Percentiles rank a stretch among this genome's conserved stretches.
These are phyloP conservation scores for Aphodius sticticus DNA, from an alignment of 2,888 invertebrate species.

Conservation along the genomic window DNA sequence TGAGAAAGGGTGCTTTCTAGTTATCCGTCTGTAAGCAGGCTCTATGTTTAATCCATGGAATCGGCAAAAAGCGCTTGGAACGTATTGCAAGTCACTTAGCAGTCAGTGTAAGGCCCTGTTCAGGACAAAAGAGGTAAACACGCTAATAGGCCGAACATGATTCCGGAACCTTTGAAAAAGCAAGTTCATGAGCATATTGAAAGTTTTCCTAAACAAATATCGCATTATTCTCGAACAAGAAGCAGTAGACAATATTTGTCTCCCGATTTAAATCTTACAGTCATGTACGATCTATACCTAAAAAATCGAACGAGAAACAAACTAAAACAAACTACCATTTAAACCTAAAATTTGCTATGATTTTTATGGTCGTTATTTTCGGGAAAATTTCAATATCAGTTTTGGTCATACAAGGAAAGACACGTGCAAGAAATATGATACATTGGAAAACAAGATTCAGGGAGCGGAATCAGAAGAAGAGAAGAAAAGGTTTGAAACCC, in stretches of 20 bases:
- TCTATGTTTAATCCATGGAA: constrained; percentile 12
- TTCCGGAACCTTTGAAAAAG: constrained; percentile 14
- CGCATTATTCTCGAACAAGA: constrained; percentile 17
- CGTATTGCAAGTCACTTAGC: constrained; percentile 12
- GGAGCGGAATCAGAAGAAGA: constrained; percentile 25
- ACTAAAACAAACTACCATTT: too few relatives aligned
- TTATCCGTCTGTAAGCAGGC: constrained; percentile 15
- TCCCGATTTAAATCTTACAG: constrained; percentile 28
- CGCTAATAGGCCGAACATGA: constrained; percentile 27
- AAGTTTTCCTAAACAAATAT: constrained; percentile 9
- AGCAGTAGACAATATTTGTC: constrained; percentile 24
- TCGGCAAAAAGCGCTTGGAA: constrained; percentile 22
- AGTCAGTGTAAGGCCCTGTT: constrained; percentile 7
- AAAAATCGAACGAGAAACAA: constrained; percentile 8
- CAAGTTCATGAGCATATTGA: constrained; percentile 21
- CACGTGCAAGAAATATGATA: constrained; percentile 26
- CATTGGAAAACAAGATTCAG: constrained; percentile 16
- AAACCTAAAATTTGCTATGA: too few relatives aligned
- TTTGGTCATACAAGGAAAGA: constrained; percentile 29
- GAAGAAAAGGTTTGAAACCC: constrained; percentile 22
- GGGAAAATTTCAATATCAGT: not conserved
- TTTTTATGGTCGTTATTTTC: too few relatives aligned
- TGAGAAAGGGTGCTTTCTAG: not conserved
- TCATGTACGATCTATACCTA: constrained; percentile 26
- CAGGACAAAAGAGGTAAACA: constrained; percentile 19